Evolutionary conservation across 64 coral and sea anemone species (phyloP).

Genomic region (Pachyseris speciosa): DNA sequence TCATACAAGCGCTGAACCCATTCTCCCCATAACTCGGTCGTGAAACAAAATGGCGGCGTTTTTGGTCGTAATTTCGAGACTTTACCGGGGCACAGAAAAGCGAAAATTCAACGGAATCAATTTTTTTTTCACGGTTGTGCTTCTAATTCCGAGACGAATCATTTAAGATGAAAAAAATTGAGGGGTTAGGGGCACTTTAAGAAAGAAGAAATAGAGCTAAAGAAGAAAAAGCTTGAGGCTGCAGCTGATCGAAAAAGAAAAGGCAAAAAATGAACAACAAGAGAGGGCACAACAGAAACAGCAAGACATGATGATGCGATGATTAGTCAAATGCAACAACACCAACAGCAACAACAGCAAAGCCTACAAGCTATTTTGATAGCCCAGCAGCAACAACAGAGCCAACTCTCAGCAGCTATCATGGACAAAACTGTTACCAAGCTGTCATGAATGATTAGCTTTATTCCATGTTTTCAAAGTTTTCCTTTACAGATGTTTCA

Average conservation of each 20-base stretch:
- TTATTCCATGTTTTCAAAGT: too few species aligned
- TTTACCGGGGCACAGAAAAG: too few species aligned
- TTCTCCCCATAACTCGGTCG: too few species aligned
- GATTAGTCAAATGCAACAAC: constrained; percentile 6
- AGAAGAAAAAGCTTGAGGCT: background rate
- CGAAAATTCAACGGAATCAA: too few species aligned
- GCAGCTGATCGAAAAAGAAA: background rate
- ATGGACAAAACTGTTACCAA: background rate
- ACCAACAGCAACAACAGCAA: background rate
- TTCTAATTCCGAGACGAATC: too few species aligned
- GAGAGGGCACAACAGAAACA: background rate
- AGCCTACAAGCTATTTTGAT: background rate
- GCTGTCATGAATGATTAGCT: background rate
- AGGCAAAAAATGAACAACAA: background rate
- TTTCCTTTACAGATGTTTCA: too few species aligned
- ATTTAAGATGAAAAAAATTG: too few species aligned
- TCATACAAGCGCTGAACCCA: too few species aligned
- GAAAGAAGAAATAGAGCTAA: background rate
- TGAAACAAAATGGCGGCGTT: too few species aligned
- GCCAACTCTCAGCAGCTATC: background rate
- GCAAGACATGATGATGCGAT: background rate
- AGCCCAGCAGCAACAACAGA: background rate
- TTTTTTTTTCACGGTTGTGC: too few species aligned
- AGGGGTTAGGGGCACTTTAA: too few species aligned
- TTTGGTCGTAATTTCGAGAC: too few species aligned